Evolutionary conservation across 2,797 vertebrate genomes (phyloP).

Genomic region (Erethizon dorsatum): DNA sequence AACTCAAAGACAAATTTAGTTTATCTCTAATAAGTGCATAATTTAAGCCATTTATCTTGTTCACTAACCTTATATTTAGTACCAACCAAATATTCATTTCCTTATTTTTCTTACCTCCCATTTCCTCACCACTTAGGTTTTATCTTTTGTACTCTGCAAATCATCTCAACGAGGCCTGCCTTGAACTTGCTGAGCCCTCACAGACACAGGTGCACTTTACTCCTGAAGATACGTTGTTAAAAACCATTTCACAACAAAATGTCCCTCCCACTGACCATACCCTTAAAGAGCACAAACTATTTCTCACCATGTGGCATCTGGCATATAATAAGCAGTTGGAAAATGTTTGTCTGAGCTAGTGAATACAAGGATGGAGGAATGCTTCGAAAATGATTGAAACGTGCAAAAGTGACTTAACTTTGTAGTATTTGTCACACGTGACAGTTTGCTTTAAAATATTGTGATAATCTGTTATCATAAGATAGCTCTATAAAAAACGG

Average conservation of each 20-base stretch:
- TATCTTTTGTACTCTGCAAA: neutral
- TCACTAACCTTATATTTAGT: neutral
- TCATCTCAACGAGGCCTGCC: neutral
- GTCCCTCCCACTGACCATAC: neutral
- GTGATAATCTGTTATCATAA: conserved; percentile 76
- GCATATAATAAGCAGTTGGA: neutral
- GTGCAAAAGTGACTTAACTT: neutral
- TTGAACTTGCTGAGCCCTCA: neutral
- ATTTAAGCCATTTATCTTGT: neutral
- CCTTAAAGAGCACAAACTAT: neutral
- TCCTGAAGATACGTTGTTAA: rapidly evolving
- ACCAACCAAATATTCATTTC: neutral
- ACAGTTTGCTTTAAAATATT: conserved; percentile 79
- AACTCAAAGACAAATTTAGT: neutral
- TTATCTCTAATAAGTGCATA: neutral
- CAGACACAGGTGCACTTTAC: neutral
- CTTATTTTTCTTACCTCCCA: neutral
- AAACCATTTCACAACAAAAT: neutral
- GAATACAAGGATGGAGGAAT: neutral
- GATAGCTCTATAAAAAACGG: conserved; percentile 52
- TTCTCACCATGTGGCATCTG: neutral
- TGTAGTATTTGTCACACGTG: conserved; percentile 58
- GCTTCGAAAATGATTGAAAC: conserved; percentile 62
- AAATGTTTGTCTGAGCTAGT: conserved; percentile 48
- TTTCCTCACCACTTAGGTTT: neutral